These are phyloP conservation scores for Microctonus hyperodae DNA, from an alignment of 2,888 invertebrate genomes.

Conservation along the genomic window DNA sequence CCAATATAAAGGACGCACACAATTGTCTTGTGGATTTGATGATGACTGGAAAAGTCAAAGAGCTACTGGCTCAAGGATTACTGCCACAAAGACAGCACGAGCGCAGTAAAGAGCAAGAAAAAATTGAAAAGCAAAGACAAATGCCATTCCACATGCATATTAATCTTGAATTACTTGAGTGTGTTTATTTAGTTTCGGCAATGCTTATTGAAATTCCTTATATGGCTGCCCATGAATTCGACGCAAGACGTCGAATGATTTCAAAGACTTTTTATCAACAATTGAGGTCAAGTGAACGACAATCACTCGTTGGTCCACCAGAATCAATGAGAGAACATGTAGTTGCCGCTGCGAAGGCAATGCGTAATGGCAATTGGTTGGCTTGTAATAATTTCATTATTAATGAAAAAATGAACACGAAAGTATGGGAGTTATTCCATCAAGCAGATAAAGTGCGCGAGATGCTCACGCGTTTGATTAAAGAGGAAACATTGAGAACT, in stretches of 20 bases:
- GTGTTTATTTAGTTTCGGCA: constrained; percentile 97
- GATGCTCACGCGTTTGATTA: constrained; percentile 93
- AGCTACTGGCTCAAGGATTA: constrained; percentile 91
- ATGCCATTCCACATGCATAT: constrained; percentile 99
- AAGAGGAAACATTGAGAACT: constrained; percentile 95
- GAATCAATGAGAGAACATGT: constrained; percentile 99
- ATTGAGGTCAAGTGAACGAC: constrained; percentile 90
- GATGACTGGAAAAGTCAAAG: constrained; percentile 98
- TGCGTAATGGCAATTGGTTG: constrained; percentile 98
- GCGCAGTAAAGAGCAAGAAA: constrained; percentile 97
- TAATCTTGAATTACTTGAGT: constrained; percentile 96
- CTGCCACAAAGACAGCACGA: constrained; percentile 91
- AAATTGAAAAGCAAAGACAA: constrained; percentile 95
- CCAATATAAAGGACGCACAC: constrained; percentile 96
- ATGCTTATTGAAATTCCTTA: constrained; percentile 99
- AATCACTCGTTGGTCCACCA: constrained; percentile 93
- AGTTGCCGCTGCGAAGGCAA: constrained; percentile 97
- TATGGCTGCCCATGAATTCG: constrained; percentile 99
- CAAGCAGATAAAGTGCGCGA: constrained; percentile 87
- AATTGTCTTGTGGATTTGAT: constrained; percentile 97
- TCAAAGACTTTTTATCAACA: constrained; percentile 98
- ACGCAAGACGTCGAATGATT: constrained; percentile 95
- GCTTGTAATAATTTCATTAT: constrained; percentile 94
- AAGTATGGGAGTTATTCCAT: constrained; percentile 98
- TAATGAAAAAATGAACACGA: constrained; percentile 99